A percentile compares a stretch with the other conserved stretches of the same genome.
These are phyloP conservation scores for Raja brachyura DNA, from an alignment of 2,113 vertebrate species.

Conservation along the genomic window DNA sequence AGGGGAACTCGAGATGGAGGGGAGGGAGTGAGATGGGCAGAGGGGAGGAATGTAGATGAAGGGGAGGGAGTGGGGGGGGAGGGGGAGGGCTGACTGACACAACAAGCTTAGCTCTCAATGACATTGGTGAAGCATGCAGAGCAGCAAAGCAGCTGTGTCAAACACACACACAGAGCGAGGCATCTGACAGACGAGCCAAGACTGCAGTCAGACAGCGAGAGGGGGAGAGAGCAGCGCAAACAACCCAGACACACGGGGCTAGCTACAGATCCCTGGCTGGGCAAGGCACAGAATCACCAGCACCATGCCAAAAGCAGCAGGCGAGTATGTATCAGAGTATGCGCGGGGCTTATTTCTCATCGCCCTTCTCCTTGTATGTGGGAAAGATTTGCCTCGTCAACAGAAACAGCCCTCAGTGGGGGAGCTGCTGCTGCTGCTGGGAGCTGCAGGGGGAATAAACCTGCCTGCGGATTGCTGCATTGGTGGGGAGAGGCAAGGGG, in stretches of 20 bases:
- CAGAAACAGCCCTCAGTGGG: background rate
- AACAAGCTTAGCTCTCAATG: background rate
- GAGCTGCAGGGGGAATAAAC: no score
- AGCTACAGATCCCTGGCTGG: background rate
- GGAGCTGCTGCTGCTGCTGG: background rate
- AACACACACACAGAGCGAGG: background rate
- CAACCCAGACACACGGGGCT: background rate
- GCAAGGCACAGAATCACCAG: background rate
- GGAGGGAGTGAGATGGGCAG: no score
- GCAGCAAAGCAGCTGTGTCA: background rate
- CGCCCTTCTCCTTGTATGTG: background rate
- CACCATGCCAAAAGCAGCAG: slow-evolving; percentile 10
- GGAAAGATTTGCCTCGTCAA: background rate
- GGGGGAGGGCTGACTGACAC: background rate
- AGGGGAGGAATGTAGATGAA: no score
- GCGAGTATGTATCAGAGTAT: background rate
- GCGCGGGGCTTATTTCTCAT: no score
- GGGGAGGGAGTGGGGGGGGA: no score
- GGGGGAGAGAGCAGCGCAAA: background rate
- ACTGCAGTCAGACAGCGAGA: background rate
- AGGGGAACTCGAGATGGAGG: no score
- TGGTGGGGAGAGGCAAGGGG: no score
- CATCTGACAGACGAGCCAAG: background rate
- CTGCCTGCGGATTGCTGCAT: background rate
- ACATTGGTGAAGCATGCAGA: background rate